phyloP scores from a whole-genome alignment of 2,888 invertebrate species.

The Aphodius sticticus region DNA sequence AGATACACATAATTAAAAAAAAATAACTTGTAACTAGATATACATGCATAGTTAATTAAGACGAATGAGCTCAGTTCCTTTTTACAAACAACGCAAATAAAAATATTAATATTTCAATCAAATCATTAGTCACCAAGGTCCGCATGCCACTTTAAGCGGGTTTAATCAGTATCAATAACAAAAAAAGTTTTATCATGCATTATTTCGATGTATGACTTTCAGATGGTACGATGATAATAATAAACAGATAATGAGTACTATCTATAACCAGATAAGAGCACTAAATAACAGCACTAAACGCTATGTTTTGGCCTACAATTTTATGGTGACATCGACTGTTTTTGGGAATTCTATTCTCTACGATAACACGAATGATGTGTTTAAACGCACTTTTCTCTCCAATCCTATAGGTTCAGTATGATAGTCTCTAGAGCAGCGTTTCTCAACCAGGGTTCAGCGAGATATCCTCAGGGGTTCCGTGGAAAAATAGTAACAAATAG shows the following conservation, averaged over 20 bases:
- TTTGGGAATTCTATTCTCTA: not conserved
- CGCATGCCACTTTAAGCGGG: not conserved
- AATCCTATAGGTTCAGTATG: not conserved
- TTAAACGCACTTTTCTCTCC: too few relatives aligned
- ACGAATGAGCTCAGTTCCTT: too few relatives aligned
- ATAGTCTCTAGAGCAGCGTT: too few relatives aligned
- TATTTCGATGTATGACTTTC: not conserved
- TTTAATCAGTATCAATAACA: not conserved
- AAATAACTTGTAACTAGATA: too few relatives aligned
- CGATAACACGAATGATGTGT: too few relatives aligned
- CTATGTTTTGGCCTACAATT: not conserved
- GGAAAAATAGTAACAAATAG: too few relatives aligned
- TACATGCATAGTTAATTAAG: too few relatives aligned
- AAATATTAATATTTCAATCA: not conserved
- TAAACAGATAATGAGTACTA: not conserved
- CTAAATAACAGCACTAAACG: not conserved
- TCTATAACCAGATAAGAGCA: not conserved
- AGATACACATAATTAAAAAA: too few relatives aligned
- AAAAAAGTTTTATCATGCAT: not conserved
- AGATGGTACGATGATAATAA: not conserved
- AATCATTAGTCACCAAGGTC: not conserved
- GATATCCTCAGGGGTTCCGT: too few relatives aligned
- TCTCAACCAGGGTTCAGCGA: too few relatives aligned
- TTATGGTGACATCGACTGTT: not conserved
- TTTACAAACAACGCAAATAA: too few relatives aligned